Percentiles rank a stretch among this genome's conserved stretches.
Conservation (phyloP, 1,140 invertebrate species). For the Mercenaria mercenaria region DNA sequence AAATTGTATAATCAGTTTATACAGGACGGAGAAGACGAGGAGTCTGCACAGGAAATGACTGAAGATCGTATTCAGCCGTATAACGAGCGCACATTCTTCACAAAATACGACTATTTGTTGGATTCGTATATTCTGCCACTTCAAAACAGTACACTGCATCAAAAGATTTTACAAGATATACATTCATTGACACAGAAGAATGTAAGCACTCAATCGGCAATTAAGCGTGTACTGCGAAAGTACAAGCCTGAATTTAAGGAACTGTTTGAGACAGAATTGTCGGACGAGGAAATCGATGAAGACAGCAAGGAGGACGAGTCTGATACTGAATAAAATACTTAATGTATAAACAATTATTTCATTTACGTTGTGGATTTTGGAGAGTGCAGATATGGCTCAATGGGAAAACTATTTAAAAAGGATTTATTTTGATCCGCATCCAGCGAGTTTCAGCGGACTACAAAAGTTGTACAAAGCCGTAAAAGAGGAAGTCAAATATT, state of each 20-base stretch:
- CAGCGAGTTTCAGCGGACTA: conserved; percentile 28
- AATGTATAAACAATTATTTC: neutral
- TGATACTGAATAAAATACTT: neutral
- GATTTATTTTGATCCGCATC: conserved; percentile 8
- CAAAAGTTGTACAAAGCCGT: conserved; percentile 48
- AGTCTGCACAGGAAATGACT: neutral
- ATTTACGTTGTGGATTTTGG: neutral
- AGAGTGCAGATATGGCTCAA: neutral
- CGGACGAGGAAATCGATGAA: neutral
- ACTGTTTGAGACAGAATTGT: neutral
- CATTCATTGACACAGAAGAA: neutral
- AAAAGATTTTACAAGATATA: conserved; percentile 18
- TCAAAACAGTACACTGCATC: neutral
- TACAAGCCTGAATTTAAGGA: conserved; percentile 1
- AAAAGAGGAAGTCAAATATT: conserved; percentile 47
- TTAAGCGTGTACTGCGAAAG: neutral
- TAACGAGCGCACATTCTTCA: neutral
- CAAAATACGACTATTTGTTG: neutral
- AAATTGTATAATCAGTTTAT: conserved; percentile 39
- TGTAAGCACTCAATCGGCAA: neutral
- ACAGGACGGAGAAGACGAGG: neutral
- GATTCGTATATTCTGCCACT: conserved; percentile 21
- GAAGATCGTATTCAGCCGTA: conserved; percentile 24
- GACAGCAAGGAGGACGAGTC: neutral
- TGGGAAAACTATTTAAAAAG: neutral